Conservation (phyloP, 1,140 invertebrate genomes). For the Sycobia sp. region DNA sequence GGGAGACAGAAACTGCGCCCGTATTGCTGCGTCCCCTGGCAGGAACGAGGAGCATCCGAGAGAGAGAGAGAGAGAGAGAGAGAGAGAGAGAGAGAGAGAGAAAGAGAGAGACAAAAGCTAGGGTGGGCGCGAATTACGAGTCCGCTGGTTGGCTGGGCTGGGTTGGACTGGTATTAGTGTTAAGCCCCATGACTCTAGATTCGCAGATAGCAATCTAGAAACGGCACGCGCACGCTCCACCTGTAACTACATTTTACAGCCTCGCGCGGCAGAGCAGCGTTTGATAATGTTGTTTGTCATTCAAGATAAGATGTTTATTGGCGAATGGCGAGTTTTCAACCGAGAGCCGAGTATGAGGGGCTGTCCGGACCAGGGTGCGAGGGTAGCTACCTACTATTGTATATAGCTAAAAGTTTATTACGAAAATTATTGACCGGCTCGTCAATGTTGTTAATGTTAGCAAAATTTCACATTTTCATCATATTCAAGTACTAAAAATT, state of each 20-base stretch:
- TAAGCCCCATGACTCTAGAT: constrained; percentile 32
- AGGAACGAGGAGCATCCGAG: too few relatives aligned
- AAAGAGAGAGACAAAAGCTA: background rate
- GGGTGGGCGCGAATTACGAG: constrained; percentile 29
- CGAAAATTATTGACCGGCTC: too few relatives aligned
- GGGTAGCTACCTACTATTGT: background rate
- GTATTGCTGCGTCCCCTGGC: background rate
- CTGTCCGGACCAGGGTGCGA: background rate
- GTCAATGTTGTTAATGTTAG: too few relatives aligned
- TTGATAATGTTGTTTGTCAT: constrained; percentile 37
- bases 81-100: background rate
- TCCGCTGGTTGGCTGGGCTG: background rate
- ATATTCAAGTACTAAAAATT: too few relatives aligned
- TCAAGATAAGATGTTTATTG: constrained; percentile 35
- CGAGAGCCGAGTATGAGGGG: background rate
- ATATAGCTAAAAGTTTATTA: constrained; percentile 12
- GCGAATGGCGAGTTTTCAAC: constrained; percentile 14
- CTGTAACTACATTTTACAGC: constrained; percentile 30
- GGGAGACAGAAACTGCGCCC: background rate
- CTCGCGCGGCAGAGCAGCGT: background rate
- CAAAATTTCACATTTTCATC: too few relatives aligned
- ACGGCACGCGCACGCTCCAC: constrained; percentile 11
- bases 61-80: too few relatives aligned
- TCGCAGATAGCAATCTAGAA: constrained; percentile 31
- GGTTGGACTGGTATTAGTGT: constrained; percentile 17